A percentile compares a stretch with the other conserved stretches of the same genome.
Conservation (phyloP, 2,113 vertebrate species). For the Donacobius atricapilla region DNA sequence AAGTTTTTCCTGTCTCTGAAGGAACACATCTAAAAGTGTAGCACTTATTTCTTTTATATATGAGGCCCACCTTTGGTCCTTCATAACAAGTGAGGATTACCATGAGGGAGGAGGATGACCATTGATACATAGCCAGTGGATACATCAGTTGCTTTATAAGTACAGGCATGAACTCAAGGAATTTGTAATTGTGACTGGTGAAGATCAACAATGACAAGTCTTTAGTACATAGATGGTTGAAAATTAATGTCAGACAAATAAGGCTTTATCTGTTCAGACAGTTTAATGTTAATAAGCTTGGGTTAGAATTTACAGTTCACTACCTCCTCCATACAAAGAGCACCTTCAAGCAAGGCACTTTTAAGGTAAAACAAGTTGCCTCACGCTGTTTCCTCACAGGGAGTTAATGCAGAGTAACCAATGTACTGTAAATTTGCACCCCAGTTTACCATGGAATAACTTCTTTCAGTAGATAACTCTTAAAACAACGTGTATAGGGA, state of each 20-base stretch:
- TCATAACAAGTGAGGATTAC: background rate
- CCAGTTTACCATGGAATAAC: slow-evolving; percentile 12
- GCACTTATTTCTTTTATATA: background rate
- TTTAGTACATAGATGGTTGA: background rate
- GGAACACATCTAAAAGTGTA: background rate
- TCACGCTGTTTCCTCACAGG: slow-evolving; percentile 58
- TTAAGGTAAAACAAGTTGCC: slow-evolving; percentile 42
- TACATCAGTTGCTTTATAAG: background rate
- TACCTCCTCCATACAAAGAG: slow-evolving; percentile 33
- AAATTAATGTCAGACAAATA: slow-evolving; percentile 39
- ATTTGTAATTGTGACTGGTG: background rate
- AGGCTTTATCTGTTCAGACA: slow-evolving; percentile 28
- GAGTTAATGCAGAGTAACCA: slow-evolving; percentile 60
- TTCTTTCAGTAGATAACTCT: background rate
- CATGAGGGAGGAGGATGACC: background rate
- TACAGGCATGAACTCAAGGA: background rate
- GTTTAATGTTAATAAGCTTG: slow-evolving; percentile 42
- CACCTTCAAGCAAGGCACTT: slow-evolving; percentile 23
- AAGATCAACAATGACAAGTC: background rate
- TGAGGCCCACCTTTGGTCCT: background rate
- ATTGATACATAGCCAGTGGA: rapidly evolving
- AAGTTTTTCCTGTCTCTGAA: background rate
- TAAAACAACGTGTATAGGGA: background rate
- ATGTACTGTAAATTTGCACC: slow-evolving; percentile 60
- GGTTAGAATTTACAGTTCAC: slow-evolving; percentile 45